These are phyloP conservation scores for Lycocerus yunnanus DNA, from an alignment of 2,888 invertebrate species.

Conservation along the genomic window DNA sequence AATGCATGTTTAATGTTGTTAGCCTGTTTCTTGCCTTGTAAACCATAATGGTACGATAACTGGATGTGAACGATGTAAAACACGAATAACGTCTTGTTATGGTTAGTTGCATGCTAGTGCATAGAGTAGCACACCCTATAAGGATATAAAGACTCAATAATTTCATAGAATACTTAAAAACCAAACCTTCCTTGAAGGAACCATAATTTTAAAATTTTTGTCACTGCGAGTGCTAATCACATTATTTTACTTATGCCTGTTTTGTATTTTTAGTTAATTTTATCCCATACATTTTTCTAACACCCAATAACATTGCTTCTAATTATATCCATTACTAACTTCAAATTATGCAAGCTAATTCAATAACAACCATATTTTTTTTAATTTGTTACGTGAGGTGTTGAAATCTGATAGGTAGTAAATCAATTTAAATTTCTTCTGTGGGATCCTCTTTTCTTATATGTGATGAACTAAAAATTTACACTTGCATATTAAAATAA, in stretches of 20 bases:
- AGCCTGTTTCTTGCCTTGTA: not conserved
- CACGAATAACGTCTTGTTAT: not conserved
- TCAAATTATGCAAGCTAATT: not conserved
- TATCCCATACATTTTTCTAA: not conserved
- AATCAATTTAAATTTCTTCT: not conserved
- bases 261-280: no score
- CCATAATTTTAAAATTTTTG: no score
- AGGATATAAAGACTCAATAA: no score
- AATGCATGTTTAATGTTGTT: not conserved
- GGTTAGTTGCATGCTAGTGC: not conserved
- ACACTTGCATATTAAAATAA: no score
- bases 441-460: not conserved
- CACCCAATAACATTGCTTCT: not conserved
- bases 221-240: no score
- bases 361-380: not conserved
- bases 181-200: no score
- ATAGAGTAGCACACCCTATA: not conserved
- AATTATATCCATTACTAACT: no score
- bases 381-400: no score
- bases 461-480: no score
- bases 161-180: not conserved
- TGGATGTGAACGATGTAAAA: not conserved
- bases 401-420: not conserved
- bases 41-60: not conserved
- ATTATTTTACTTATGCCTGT: no score